Conservation (phyloP, 92 coral and sea anemone genomes). For the Umimayanthus kanabou region DNA sequence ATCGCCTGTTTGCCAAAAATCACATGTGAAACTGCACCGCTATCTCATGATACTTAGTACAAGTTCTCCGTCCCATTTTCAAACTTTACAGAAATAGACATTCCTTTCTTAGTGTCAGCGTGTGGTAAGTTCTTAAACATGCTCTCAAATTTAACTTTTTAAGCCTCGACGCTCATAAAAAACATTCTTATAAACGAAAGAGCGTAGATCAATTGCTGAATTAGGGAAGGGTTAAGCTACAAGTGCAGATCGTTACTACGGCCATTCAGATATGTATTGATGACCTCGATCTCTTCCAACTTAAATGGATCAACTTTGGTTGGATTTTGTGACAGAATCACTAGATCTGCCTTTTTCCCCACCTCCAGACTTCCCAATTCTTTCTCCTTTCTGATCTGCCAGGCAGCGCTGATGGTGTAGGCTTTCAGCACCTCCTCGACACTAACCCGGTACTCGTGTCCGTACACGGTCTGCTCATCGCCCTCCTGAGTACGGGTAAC, state of each 20-base stretch:
- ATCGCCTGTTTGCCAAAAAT: too few species aligned
- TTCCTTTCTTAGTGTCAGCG: too few species aligned
- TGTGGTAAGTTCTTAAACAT: too few species aligned
- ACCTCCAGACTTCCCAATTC: slow-evolving; percentile 60
- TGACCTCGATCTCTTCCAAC: slow-evolving; percentile 39
- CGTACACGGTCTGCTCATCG: slow-evolving; percentile 43
- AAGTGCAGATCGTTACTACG: slow-evolving; percentile 31
- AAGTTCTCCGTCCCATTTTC: too few species aligned
- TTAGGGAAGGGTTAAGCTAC: too few species aligned
- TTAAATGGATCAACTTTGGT: slow-evolving; percentile 28
- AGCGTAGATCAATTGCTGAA: too few species aligned
- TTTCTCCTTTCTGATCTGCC: slow-evolving; percentile 57
- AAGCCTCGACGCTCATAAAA: too few species aligned
- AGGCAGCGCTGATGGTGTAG: slow-evolving; percentile 65
- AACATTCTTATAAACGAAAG: too few species aligned
- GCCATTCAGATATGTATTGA: slow-evolving; percentile 49
- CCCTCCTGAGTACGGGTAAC: slow-evolving; percentile 51
- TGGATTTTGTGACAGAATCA: slow-evolving; percentile 55
- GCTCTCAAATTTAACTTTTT: too few species aligned
- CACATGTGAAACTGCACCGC: too few species aligned
- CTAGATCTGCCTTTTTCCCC: slow-evolving; percentile 58
- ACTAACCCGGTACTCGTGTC: slow-evolving; percentile 50
- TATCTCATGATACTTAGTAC: too few species aligned
- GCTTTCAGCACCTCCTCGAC: slow-evolving; percentile 57
- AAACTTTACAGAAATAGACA: too few species aligned